phyloP scores from a whole-genome alignment of 2,888 invertebrate genomes.

The Deladenus siricidicola region DNA sequence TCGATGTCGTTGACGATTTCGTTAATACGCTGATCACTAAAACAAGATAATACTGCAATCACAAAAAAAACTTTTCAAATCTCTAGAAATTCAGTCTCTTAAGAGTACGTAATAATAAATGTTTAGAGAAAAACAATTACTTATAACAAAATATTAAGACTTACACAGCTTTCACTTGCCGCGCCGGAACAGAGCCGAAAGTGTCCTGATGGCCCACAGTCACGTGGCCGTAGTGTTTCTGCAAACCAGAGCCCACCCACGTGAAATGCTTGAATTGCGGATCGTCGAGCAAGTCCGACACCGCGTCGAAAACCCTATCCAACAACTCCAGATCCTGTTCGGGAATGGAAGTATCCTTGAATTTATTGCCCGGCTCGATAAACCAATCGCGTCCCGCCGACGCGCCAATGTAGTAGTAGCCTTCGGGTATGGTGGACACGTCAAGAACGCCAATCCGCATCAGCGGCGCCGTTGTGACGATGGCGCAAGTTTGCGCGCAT shows the following conservation, averaged over 20 bases:
- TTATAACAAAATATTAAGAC: conserved; percentile 13
- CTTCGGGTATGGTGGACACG: conserved; percentile 44
- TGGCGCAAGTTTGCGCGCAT: conserved; percentile 51
- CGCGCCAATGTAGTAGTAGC: conserved; percentile 53
- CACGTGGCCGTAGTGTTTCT: conserved; percentile 52
- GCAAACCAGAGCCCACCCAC: conserved; percentile 53
- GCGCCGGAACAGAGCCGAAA: conserved; percentile 23
- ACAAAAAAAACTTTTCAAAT: not conserved
- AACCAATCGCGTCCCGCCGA: conserved; percentile 54
- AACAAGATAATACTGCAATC: conserved; percentile 6
- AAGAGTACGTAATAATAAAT: no score
- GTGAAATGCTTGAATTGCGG: conserved; percentile 43
- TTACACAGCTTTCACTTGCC: conserved; percentile 17
- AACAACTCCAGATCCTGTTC: conserved; percentile 40
- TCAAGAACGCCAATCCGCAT: conserved; percentile 49
- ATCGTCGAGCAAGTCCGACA: conserved; percentile 41
- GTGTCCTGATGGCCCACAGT: conserved; percentile 38
- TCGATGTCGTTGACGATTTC: conserved; percentile 46
- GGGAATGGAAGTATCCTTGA: conserved; percentile 49
- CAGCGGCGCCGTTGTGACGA: conserved; percentile 52
- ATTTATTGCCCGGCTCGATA: conserved; percentile 48
- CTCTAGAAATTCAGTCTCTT: not conserved
- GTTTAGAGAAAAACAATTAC: no score
- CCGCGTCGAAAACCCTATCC: conserved; percentile 39
- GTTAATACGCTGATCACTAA: conserved; percentile 34